Evolutionary conservation across 2,113 vertebrate species (phyloP), one percentile per base, ranked within the genome.

Genomic region (Ranitomeya variabilis): DNA sequence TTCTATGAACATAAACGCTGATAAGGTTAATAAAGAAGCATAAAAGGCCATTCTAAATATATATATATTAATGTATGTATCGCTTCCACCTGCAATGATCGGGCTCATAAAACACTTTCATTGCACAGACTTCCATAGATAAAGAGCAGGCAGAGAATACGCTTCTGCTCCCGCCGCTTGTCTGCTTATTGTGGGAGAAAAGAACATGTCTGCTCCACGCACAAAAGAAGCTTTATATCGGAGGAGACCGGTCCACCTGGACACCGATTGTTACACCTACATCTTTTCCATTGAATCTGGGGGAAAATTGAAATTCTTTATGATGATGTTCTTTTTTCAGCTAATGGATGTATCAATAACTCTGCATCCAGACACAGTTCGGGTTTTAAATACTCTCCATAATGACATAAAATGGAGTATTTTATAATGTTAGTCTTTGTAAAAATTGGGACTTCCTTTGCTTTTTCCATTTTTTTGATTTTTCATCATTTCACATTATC

Each of bases 1-100:
- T 23, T 67, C 74, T n/a, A 55, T 16, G 64, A 54, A 66, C 86
- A 80, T 80, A 87, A 87, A 80, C 66, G 26, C 76, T 87, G 59
- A 80, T 80, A 87, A 87, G 62, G 60, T 87, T 80, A 87, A 87
- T 87, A 87, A 79, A 86, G 80, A 79, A 19, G 45, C 59, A 86
- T 78, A 86, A 86, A 86, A 77, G 11, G 45, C 31, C 74, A 79
- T 86, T 64, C 81, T 83, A 83, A 84, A 71, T 71, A 69, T 86
- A 64, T 64, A 13, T 87, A 45, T 79, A 67, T 87, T 79, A 62
- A 87, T 67, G 54, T 77, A 60, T 57, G 62, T 55, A 67, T 80
- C 21, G 79, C 21, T 86, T 78, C 45, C 54, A 87, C 86, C 76
- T 87, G 60, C 60, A 54, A 52, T n/a, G 64, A 71, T 69, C 62